Evolutionary conservation across 2,113 vertebrate species (phyloP).

Genomic region (Hystrix cristata): DNA sequence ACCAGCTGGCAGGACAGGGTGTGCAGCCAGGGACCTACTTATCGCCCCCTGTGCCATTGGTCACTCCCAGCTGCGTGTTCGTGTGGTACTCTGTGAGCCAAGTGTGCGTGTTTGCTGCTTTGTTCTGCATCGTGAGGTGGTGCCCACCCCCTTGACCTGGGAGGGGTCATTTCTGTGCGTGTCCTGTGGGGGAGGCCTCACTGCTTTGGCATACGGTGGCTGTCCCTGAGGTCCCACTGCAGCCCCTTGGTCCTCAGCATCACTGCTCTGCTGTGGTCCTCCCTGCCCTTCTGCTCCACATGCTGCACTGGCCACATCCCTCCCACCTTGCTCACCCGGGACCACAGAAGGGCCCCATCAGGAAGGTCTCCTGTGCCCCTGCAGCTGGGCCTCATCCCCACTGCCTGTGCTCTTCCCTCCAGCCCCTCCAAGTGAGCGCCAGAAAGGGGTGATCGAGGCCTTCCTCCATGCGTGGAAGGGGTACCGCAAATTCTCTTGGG

Average conservation of each 20-base stretch:
- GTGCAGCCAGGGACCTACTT: background rate
- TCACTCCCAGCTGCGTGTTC: background rate
- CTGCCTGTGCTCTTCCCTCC: background rate
- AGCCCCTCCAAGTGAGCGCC: conserved; percentile 86
- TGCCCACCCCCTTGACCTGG: background rate
- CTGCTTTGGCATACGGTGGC: too few relatives aligned
- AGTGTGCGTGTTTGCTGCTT: background rate
- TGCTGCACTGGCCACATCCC: too few relatives aligned
- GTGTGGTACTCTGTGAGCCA: background rate
- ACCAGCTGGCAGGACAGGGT: background rate
- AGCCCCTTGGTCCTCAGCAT: background rate
- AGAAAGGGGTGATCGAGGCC: conserved; percentile 92
- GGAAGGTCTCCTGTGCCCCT: background rate
- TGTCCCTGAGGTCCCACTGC: background rate
- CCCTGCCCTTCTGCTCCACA: background rate
- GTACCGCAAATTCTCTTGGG: conserved; percentile 96
- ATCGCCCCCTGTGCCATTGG: background rate
- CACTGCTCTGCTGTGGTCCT: background rate
- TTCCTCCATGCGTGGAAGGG: conserved; percentile 97
- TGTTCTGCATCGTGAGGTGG: too few relatives aligned
- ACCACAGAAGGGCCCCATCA: too few relatives aligned
- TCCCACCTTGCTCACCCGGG: background rate
- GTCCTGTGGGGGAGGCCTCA: background rate
- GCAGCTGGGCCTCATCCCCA: accelerated
- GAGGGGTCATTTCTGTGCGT: background rate